These are phyloP conservation scores for Halcyon malimbica DNA, from an alignment of 2,113 vertebrate genomes.

Conservation along the genomic window DNA sequence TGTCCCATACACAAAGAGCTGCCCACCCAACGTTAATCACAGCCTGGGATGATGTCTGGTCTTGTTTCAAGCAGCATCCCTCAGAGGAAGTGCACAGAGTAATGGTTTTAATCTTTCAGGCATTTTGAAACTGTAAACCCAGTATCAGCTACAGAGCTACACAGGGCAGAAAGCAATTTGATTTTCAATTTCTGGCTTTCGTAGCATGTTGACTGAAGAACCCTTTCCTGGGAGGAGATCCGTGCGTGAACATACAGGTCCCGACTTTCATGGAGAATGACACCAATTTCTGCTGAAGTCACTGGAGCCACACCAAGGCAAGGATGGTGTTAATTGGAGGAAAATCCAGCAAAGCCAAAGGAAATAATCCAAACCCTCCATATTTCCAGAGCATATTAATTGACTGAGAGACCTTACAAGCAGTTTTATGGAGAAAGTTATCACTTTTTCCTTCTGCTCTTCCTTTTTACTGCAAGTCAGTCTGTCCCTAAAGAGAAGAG, in stretches of 20 bases:
- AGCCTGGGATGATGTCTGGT: not conserved
- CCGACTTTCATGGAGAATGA: not conserved
- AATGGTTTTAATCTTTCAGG: not conserved
- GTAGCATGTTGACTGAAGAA: not conserved
- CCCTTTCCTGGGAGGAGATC: not conserved
- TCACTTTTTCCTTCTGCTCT: not conserved
- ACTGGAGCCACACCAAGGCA: not conserved
- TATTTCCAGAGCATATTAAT: not conserved
- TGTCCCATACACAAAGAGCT: not conserved
- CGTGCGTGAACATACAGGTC: accelerated
- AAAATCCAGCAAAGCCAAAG: not conserved
- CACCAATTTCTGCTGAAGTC: not conserved
- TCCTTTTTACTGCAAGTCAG: not conserved
- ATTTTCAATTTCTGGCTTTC: not conserved
- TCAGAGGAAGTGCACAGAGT: not conserved
- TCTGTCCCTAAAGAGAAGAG: not conserved
- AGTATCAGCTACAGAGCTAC: not conserved
- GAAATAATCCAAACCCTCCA: not conserved
- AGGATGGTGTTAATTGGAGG: not conserved
- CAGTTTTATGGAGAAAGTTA: not conserved
- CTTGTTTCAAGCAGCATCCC: too few species aligned
- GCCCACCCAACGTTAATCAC: accelerated
- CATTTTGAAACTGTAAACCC: not conserved
- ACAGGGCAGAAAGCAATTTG: not conserved
- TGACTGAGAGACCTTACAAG: not conserved